A percentile compares a stretch with the other conserved stretches of the same genome.
phyloP scores from a whole-genome alignment of 2,797 vertebrate species.

The Gymnothorax reevesii region DNA sequence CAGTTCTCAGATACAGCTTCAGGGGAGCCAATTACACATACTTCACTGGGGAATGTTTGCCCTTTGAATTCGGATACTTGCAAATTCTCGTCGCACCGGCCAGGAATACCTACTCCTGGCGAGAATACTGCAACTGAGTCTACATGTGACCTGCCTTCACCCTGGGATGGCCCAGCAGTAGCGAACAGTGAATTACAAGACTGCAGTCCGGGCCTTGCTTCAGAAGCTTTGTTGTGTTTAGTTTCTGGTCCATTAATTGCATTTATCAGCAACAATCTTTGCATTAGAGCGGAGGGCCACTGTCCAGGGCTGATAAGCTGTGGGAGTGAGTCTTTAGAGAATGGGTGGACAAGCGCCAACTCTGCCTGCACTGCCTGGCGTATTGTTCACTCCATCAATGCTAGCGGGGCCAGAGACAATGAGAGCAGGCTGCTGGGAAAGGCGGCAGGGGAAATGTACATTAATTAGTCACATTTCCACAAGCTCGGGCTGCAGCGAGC shows the following conservation, averaged over 20 bases:
- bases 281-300: constrained; percentile 15
- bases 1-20: not conserved
- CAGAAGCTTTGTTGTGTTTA: constrained; percentile 37
- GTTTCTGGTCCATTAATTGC: constrained; percentile 36
- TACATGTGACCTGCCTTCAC: not conserved
- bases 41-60: not conserved
- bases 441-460: constrained; percentile 15
- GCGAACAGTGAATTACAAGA: not conserved
- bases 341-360: constrained; percentile 38
- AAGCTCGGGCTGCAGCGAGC: constrained; percentile 7
- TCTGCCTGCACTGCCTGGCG: constrained; percentile 20
- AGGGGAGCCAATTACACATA: not conserved
- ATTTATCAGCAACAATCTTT: constrained; percentile 29
- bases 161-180: not conserved
- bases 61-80: constrained; percentile 8
- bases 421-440: not conserved
- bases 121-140: not conserved
- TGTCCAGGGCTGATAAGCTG: constrained; percentile 26
- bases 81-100: not conserved
- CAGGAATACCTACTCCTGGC: not conserved
- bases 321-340: constrained; percentile 32
- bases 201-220: constrained; percentile 7
- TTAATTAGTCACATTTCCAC: constrained; percentile 22
- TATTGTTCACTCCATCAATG: constrained; percentile 33
- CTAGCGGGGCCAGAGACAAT: constrained; percentile 9